Conservation (phyloP, 2,888 invertebrate species). For the Chymomyza procnemis region DNA sequence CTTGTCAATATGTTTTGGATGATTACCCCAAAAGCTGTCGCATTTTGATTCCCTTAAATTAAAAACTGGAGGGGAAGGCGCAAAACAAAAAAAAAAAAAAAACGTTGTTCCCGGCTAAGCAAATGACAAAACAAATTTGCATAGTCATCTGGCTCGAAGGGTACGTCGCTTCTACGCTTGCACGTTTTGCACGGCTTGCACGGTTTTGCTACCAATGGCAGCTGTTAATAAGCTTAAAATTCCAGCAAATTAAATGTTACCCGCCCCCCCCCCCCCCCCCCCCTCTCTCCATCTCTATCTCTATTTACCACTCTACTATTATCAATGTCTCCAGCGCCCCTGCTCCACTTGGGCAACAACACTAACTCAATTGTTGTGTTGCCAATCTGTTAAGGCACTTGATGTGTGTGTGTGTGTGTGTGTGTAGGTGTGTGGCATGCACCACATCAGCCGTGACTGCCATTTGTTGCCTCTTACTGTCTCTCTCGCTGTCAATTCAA, state of each 20-base stretch:
- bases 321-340: not conserved
- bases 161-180: no score
- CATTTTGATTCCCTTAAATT: not conserved
- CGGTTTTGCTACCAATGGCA: not conserved
- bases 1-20: no score
- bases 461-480: slow-evolving; percentile 51
- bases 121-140: slow-evolving; percentile 5
- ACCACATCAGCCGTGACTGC: slow-evolving; percentile 19
- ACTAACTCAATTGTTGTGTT: slow-evolving; percentile 66
- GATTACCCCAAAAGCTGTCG: not conserved
- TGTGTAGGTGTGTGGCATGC: slow-evolving; percentile 28
- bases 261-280: not conserved
- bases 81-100: not conserved
- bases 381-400: slow-evolving; percentile 67
- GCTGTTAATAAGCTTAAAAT: slow-evolving; percentile 70
- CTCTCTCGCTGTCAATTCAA: slow-evolving; percentile 65
- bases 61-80: no score
- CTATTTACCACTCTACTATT: not conserved
- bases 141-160: not conserved
- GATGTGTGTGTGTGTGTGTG: slow-evolving; percentile 35
- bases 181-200: not conserved
- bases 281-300: no score
- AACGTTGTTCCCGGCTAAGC: not conserved
- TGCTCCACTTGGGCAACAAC: slow-evolving; percentile 11
- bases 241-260: slow-evolving; percentile 68